Evolutionary conservation across 2,113 vertebrate genomes (phyloP).

Genomic region (Coreoperca whiteheadi): DNA sequence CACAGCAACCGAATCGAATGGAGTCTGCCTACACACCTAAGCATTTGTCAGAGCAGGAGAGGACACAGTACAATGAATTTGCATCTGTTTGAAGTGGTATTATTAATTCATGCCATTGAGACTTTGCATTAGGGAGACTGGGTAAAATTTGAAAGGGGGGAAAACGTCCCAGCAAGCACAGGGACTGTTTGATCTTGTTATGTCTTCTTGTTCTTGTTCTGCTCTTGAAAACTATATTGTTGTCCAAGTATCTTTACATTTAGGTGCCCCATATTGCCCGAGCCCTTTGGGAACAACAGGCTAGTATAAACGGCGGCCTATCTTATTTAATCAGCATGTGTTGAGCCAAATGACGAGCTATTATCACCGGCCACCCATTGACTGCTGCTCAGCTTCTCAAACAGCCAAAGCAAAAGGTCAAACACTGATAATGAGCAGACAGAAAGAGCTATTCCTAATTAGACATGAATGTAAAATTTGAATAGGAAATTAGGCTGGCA

Average conservation of each 20-base stretch:
- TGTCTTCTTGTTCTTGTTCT: constrained; percentile 47
- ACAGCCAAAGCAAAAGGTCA: constrained; percentile 81
- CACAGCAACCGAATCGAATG: constrained; percentile 62
- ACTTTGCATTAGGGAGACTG: constrained; percentile 63
- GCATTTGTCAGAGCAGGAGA: constrained; percentile 78
- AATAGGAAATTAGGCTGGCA: constrained; percentile 63
- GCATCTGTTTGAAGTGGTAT: constrained; percentile 82
- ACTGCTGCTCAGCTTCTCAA: constrained; percentile 75
- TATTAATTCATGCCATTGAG: constrained; percentile 82
- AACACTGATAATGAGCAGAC: constrained; percentile 79
- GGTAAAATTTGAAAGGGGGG: constrained; percentile 48
- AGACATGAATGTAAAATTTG: constrained; percentile 72
- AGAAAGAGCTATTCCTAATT: constrained; percentile 74
- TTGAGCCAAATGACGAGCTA: constrained; percentile 76
- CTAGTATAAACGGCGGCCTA: constrained; percentile 54
- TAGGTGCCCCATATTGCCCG: constrained; percentile 34
- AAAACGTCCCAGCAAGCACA: constrained; percentile 49
- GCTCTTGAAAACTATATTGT: constrained; percentile 42
- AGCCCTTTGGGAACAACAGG: constrained; percentile 55
- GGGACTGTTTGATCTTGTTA: constrained; percentile 60
- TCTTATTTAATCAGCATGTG: constrained; percentile 85
- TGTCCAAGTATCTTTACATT: constrained; percentile 56
- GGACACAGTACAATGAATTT: constrained; percentile 76
- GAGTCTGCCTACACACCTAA: constrained; percentile 73
- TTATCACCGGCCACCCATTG: constrained; percentile 75